Base-by-base conservation (phyloP, 2,113 vertebrate species). In the Mesoclemmys tuberculata region DNA sequence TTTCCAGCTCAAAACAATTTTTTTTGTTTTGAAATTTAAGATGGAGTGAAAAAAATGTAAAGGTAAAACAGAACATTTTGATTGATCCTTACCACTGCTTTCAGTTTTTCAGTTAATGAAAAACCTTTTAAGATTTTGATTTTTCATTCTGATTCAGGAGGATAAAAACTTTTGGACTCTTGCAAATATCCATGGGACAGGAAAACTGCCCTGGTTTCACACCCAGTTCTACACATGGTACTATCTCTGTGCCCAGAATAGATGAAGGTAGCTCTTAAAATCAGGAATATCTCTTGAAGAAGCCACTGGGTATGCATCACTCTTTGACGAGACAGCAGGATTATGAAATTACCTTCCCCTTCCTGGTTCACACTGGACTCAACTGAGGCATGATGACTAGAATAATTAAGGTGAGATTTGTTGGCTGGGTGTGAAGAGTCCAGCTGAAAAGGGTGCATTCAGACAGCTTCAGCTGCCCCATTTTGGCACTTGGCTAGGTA, bases 341-440 rank as follows among this genome's bases (percentile, higher is more conserved):
- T 71, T 38, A 38, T 21, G 35, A 19, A 71, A 71, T 79, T 51
- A 84, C 27, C 46, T 86, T 89, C 91, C 54, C 93, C 46, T 78
- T 75, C 56, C 64, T 82, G 78, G 71, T 88, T 93, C 77, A 80
- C 52, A 71, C 16, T 35, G 18, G 21, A 27, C 77, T 96, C 64
- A n/a, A 24, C 74, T 80, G 64, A 94, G 84, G 52, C 85, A 89
- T 68, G 18, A 68, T 68, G 64, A 29, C 19, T 19, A 84, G 41
- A 87, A 90, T 90, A 90, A 84, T 24, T 78, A 2, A 87, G 87
- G 51, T 82, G 90, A 85, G 87, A 94, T 87, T 83, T 35, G 13
- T n/a, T 8, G 2, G 52, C 21, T 54, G 19, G 10, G 3, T 13
- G 52, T 3, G 80, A 41, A 27, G 79, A 26, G n/a, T 22, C 41